Conservation (phyloP, 2,888 invertebrate genomes). For the Anticlea derivata region DNA sequence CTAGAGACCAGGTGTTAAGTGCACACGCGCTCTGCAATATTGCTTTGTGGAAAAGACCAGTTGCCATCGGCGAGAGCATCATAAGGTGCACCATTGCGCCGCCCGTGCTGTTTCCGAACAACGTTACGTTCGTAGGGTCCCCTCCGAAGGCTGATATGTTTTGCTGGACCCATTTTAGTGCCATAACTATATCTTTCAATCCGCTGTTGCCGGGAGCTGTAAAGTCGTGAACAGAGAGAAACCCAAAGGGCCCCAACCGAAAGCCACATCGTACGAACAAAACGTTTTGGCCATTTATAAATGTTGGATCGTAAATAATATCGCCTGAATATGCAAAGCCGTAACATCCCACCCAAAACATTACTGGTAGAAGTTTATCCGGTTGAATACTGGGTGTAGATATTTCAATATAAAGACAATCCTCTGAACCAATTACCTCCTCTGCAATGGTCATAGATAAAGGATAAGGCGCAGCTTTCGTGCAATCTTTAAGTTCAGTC, state of each 20-base stretch:
- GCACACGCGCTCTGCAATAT: conserved; percentile 75
- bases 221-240: conserved; percentile 69
- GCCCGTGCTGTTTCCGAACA: conserved; percentile 76
- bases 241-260: conserved; percentile 75
- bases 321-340: conserved; percentile 57
- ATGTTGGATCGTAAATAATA: conserved; percentile 59
- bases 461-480: conserved; percentile 53
- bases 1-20: conserved; percentile 67
- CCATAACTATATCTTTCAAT: conserved; percentile 73
- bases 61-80: conserved; percentile 76
- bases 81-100: conserved; percentile 74
- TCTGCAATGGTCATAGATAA: conserved; percentile 26
- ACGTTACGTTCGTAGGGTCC: conserved; percentile 72
- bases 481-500: conserved; percentile 61
- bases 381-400: conserved; percentile 59
- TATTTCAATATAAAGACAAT: conserved; percentile 74
- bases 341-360: conserved; percentile 79
- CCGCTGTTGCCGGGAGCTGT: conserved; percentile 76
- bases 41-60: conserved; percentile 74
- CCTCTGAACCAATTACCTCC: conserved; percentile 61
- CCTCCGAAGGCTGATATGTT: conserved; percentile 74
- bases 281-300: conserved; percentile 59
- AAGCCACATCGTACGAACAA: conserved; percentile 74
- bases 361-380: conserved; percentile 68
- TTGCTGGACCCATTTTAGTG: conserved; percentile 71